Percentiles rank a stretch among this genome's conserved stretches.
Conservation (phyloP, 2,888 invertebrate genomes). For the Charanyca ferruginea region DNA sequence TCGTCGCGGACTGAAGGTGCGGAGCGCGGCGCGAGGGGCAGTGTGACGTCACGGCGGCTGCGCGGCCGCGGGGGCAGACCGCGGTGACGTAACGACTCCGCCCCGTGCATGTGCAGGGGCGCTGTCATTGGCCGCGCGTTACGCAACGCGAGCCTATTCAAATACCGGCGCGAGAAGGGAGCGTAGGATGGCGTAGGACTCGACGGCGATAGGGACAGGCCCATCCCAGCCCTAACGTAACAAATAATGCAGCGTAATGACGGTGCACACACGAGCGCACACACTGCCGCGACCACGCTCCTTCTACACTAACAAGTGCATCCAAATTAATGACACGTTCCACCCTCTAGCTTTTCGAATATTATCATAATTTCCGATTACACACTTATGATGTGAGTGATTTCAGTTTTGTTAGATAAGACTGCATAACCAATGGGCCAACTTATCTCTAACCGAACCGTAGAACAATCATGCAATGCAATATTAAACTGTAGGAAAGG, state of each 20-base stretch:
- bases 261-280: slow-evolving; percentile 67
- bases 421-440: not conserved
- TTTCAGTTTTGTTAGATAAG: slow-evolving; percentile 12
- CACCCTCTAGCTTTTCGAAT: slow-evolving; percentile 64
- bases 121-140: slow-evolving; percentile 90
- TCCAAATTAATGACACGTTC: slow-evolving; percentile 81
- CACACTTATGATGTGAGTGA: slow-evolving; percentile 40
- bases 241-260: slow-evolving; percentile 88
- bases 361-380: slow-evolving; percentile 60
- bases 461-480: not conserved
- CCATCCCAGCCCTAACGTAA: slow-evolving; percentile 86
- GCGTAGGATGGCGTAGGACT: slow-evolving; percentile 85
- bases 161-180: slow-evolving; percentile 86
- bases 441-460: not conserved
- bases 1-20: slow-evolving; percentile 78
- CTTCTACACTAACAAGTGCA: slow-evolving; percentile 79
- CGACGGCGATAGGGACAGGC: slow-evolving; percentile 81
- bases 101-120: slow-evolving; percentile 89
- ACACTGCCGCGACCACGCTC: slow-evolving; percentile 58
- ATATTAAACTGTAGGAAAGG: no score
- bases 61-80: slow-evolving; percentile 86
- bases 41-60: slow-evolving; percentile 90
- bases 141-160: slow-evolving; percentile 88
- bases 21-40: slow-evolving; percentile 72
- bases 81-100: slow-evolving; percentile 90